Percentiles rank a stretch among this genome's conserved stretches.
phyloP scores from a whole-genome alignment of 2,113 vertebrate species.

The Cheirogaleus medius region DNA sequence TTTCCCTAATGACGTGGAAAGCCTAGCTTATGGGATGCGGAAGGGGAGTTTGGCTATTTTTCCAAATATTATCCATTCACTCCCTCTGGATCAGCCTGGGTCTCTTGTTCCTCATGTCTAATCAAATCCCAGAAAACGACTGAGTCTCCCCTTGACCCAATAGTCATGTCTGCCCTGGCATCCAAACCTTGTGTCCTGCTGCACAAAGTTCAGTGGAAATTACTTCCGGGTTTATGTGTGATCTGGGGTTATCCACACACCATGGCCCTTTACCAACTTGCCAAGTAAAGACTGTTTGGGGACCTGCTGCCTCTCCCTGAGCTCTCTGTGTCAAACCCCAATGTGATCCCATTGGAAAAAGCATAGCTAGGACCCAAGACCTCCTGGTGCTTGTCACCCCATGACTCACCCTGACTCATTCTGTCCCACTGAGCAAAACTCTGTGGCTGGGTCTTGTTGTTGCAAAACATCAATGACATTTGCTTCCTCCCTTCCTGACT shows the following conservation, averaged over 20 bases:
- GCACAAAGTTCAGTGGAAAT: neutral
- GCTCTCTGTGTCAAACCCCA: neutral
- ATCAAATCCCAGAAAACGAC: neutral
- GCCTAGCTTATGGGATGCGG: too few species aligned
- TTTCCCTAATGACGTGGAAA: neutral
- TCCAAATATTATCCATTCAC: neutral
- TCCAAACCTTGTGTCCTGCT: neutral
- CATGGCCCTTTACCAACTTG: neutral
- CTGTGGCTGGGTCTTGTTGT: neutral
- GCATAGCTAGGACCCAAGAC: neutral
- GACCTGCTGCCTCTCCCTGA: neutral
- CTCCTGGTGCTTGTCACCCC: neutral
- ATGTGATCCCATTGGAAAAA: neutral
- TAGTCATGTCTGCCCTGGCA: neutral
- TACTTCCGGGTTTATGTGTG: neutral
- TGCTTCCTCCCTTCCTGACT: neutral
- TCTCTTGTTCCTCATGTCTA: neutral
- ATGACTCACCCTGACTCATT: neutral
- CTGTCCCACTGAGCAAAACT: neutral
- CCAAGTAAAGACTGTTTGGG: neutral
- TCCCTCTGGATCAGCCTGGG: neutral
- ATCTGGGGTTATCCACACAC: neutral
- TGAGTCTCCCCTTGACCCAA: neutral
- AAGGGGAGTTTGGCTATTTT: neutral
- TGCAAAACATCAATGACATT: neutral